phyloP scores from a whole-genome alignment of 2,113 vertebrate genomes.

The Archilochus colubris region DNA sequence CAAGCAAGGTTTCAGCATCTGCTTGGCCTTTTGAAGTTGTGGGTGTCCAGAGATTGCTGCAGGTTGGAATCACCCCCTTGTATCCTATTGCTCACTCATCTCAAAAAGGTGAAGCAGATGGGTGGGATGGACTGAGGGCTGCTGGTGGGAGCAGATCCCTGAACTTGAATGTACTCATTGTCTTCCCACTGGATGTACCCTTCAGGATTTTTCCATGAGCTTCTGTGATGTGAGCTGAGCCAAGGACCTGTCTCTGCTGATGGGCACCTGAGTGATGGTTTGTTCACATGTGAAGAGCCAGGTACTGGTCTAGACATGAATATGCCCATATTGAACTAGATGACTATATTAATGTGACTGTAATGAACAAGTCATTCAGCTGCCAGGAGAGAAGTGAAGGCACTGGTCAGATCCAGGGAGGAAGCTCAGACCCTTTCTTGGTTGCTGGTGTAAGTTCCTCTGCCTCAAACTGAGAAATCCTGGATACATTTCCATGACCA shows the following conservation, averaged over 20 bases:
- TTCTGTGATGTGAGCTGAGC: not conserved
- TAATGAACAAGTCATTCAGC: not conserved
- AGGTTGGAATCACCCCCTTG: not conserved
- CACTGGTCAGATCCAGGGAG: fast-evolving
- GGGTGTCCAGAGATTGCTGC: not conserved
- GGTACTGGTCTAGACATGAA: not conserved
- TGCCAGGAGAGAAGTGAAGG: not conserved
- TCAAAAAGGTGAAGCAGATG: not conserved
- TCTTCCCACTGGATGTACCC: not conserved
- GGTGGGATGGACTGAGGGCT: not conserved
- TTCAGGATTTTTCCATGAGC: not conserved
- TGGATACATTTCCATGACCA: not conserved
- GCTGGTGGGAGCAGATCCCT: not conserved
- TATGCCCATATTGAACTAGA: not conserved
- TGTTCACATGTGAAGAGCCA: not conserved
- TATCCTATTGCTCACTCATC: not conserved
- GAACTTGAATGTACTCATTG: not conserved
- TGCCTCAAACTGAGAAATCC: not conserved
- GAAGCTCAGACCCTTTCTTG: not conserved
- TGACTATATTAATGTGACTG: not conserved
- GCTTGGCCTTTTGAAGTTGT: not conserved
- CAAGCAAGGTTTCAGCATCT: not conserved
- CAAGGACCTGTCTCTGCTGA: not conserved
- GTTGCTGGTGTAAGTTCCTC: not conserved
- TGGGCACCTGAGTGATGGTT: not conserved